Base-by-base conservation (phyloP, 2,888 invertebrate genomes). In the Anthophora plumipes region DNA sequence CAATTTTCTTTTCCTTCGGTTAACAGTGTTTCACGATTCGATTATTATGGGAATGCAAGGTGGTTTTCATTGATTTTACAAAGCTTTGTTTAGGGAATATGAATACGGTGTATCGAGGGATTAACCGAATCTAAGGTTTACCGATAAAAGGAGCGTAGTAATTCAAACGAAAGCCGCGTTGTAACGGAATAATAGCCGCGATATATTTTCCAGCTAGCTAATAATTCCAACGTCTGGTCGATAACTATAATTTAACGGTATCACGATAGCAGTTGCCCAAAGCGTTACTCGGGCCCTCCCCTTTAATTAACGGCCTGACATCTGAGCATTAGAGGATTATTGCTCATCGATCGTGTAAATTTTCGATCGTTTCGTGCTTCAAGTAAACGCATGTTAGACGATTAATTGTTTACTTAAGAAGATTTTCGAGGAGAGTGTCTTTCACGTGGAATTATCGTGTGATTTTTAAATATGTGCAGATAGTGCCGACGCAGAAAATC, bases 301-400 rank as follows among this genome's bases (percentile, higher is more conserved):
- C 70, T 87, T 87, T 87, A 86, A 86, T 86, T 87, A 87, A 86
- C 80, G 85, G 52, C 69, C 72, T 69, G 81, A 85, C 81, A 87
- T 72, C 69, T 66, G 76, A 66, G 77, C 48, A 85, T 83, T 74
- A 80, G 41, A 72, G 76, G 80, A 83, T 86, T 83, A 82, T 82
- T 70, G 81, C 57, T 59, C 71, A 80, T 80, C 77, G 78, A 78
- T 63, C 74, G 72, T 50, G 63, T 76, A 85, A 67, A 86, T 85
- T 77, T 80, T 80, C 79, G 31, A 75, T 61, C 64, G 46, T 39
- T 20, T 9, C 50, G 20, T 31, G 8, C 31, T 31, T 31, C 31
- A 4, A 3, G 31, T 31, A 31, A 31, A n/a, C n/a, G n/a, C n/a
- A n/a, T 4, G 31, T 4, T 31, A 31, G 31, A 1, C 31, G 2